These are phyloP conservation scores for Acronicta leporina DNA, from an alignment of 2,888 invertebrate genomes.

Conservation along the genomic window DNA sequence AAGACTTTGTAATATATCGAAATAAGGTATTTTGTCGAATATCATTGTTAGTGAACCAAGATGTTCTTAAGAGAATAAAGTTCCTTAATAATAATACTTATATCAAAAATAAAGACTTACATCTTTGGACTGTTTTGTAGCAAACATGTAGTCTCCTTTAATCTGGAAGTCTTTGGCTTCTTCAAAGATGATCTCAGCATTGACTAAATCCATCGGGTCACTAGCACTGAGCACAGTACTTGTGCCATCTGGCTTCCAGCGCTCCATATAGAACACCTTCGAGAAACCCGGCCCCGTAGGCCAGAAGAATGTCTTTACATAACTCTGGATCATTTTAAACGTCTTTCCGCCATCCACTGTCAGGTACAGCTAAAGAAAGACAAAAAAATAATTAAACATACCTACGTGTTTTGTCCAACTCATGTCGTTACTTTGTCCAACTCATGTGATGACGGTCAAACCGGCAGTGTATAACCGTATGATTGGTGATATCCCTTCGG, in stretches of 20 bases:
- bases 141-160: constrained; percentile 95
- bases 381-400: constrained; percentile 1
- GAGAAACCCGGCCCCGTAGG: constrained; percentile 84
- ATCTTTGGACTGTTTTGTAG: constrained; percentile 91
- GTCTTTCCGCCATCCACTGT: constrained; percentile 93
- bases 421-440: constrained; percentile 23
- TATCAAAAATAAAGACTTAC: no score
- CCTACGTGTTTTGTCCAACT: constrained; percentile 16
- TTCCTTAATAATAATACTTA: no score
- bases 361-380: constrained; percentile 91
- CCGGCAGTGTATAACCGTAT: constrained; percentile 32
- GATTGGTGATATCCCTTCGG: constrained; percentile 52
- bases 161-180: constrained; percentile 95
- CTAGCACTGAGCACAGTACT: constrained; percentile 92
- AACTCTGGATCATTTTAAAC: constrained; percentile 92
- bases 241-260: constrained; percentile 89
- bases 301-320: constrained; percentile 95
- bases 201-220: constrained; percentile 85
- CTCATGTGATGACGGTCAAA: constrained; percentile 29
- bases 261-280: constrained; percentile 91
- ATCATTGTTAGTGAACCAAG: no score
- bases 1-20: no score
- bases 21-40: no score
- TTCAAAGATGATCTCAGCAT: constrained; percentile 88
- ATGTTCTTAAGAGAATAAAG: no score